Evolutionary conservation across 2,113 vertebrate genomes (phyloP).

Genomic region (Gymnogyps californianus): DNA sequence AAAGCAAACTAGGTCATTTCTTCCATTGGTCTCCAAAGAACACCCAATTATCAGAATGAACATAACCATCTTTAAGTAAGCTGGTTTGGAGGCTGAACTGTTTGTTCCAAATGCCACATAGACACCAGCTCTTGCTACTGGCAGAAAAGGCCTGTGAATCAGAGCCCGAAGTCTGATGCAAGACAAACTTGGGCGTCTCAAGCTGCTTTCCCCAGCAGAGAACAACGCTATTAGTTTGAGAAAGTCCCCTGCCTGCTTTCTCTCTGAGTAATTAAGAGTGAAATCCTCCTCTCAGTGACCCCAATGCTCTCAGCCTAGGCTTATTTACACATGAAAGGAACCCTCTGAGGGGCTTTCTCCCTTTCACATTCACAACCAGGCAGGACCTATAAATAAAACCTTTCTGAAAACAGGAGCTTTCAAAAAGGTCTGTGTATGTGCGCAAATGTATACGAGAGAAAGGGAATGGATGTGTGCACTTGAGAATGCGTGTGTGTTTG

Average conservation of each 20-base stretch:
- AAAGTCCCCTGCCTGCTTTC: constrained; percentile 68
- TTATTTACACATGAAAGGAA: constrained; percentile 85
- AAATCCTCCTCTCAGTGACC: constrained; percentile 76
- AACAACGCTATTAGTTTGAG: constrained; percentile 59
- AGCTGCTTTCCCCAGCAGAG: constrained; percentile 35
- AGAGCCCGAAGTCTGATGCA: constrained; percentile 15
- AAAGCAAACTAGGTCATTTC: constrained; percentile 8
- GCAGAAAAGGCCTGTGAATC: constrained; percentile 18
- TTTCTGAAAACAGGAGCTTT: constrained; percentile 71
- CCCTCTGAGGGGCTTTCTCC: constrained; percentile 67
- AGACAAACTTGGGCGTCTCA: constrained; percentile 4
- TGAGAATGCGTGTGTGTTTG: constrained; percentile 32
- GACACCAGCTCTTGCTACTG: not conserved
- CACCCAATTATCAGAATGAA: not conserved
- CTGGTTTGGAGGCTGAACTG: not conserved
- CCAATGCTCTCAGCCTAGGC: constrained; percentile 62
- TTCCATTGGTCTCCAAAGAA: not conserved
- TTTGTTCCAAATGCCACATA: not conserved
- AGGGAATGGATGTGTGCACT: constrained; percentile 20
- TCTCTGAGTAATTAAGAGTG: constrained; percentile 78
- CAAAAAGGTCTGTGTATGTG: constrained; percentile 60
- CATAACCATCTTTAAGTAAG: not conserved
- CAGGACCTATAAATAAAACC: constrained; percentile 77
- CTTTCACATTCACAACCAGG: constrained; percentile 75
- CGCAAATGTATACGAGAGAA: constrained; percentile 1